Evolutionary conservation across 2,888 invertebrate genomes (phyloP), one percentile per base, ranked within the genome.

Genomic region (Crioceris asparagi): DNA sequence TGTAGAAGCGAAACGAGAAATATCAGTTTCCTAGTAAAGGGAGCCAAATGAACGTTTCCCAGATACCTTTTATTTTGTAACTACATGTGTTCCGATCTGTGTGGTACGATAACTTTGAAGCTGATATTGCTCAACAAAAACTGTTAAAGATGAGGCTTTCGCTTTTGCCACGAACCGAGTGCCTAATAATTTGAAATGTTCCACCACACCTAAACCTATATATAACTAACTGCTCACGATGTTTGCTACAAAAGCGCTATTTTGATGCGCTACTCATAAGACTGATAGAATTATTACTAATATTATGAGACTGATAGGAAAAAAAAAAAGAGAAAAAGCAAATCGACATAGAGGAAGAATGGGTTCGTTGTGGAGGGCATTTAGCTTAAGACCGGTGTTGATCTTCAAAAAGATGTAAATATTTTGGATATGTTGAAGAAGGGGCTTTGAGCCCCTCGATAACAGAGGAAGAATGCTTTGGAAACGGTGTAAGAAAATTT

Each of bases 181-280:
- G 60, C 61, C 61, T 59, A 57, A 54, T 52, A 36, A 17, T 12
- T 23, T 11, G 26, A 27, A 27, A 27, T 54, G 46, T 51, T 52
- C 44, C 49, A 42, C 49, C 46, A 47, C 48, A 48, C 49, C 49
- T 43, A 45, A 50, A 53, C 51, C 53, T n/a, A n/a, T n/a, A n/a
- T n/a, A n/a, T n/a, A n/a, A n/a, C n/a, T n/a, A n/a, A n/a, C n/a
- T 49, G 54, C 52, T 52, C 53, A 51, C 41, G 31, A 27, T 45
- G 45, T 60, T 61, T 60, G 58, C 59, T 59, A 58, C 58, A 60
- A 33, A 15, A 60, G 58, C 59, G 58, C 60, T 60, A 57, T 36
- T 43, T 29, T 35, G 57, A 60, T 55, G 56, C 54, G 60, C 52
- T 61, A 60, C 60, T 57, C 52, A 59, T 62, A 62, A 63, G 63